Percentiles rank a stretch among this genome's conserved stretches.
These are phyloP conservation scores for Phalera bucephala DNA, from an alignment of 2,888 invertebrate species.

Conservation along the genomic window DNA sequence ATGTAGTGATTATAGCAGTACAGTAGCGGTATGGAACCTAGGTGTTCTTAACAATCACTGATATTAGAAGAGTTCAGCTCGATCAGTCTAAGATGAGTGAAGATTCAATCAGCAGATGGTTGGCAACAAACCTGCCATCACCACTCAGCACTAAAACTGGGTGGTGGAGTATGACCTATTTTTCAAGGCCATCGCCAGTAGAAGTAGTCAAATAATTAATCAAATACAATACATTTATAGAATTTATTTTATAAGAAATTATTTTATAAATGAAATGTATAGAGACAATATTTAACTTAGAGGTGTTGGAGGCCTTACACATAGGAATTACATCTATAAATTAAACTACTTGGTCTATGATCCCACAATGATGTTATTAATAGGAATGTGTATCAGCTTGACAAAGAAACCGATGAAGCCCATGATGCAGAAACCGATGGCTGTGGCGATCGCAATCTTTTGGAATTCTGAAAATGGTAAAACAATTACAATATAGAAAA, in stretches of 20 bases:
- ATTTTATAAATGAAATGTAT: conserved; percentile 45
- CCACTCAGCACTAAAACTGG: too few relatives aligned
- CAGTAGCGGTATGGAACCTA: too few relatives aligned
- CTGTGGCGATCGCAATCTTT: conserved; percentile 99
- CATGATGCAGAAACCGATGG: conserved; percentile 99
- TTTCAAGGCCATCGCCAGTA: too few relatives aligned
- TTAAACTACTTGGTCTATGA: conserved; percentile 78
- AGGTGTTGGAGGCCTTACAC: conserved; percentile 56
- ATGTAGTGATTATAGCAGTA: too few relatives aligned
- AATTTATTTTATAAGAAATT: conserved; percentile 68
- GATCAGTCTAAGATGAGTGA: too few relatives aligned
- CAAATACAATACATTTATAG: too few relatives aligned
- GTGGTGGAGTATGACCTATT: too few relatives aligned
- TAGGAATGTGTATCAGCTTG: conserved; percentile 99
- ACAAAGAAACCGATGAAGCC: conserved; percentile 99
- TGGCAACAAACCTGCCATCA: too few relatives aligned
- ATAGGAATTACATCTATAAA: conserved; percentile 54
- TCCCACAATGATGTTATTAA: conserved; percentile 97
- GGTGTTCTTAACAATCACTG: too few relatives aligned
- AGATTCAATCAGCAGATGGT: too few relatives aligned
- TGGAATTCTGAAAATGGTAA: conserved; percentile 97
- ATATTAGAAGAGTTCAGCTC: too few relatives aligned
- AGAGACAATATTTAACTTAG: conserved; percentile 60
- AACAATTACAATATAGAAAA: too few relatives aligned
- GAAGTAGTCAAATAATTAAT: conserved; percentile 47